Evolutionary conservation across 1,140 invertebrate species (phyloP).

Genomic region (Eumeta japonica): DNA sequence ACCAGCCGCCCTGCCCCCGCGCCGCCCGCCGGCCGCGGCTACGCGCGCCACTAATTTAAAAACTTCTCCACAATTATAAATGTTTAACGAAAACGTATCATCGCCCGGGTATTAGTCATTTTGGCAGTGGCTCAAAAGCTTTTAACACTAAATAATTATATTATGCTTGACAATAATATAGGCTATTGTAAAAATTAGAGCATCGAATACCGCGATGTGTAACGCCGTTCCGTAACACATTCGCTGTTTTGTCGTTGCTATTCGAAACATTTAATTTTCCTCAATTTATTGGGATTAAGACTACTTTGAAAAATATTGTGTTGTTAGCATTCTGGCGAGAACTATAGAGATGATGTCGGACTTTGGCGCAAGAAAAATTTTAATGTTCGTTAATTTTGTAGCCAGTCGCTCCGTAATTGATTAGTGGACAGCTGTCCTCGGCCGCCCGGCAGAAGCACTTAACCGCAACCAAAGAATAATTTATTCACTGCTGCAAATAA

Average conservation of each 20-base stretch:
- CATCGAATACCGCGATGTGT: too few species aligned
- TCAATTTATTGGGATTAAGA: conserved; percentile 49
- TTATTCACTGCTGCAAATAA: too few species aligned
- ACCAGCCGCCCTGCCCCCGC: too few species aligned
- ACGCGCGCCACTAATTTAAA: too few species aligned
- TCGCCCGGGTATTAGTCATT: conserved; percentile 48
- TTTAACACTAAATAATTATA: too few species aligned
- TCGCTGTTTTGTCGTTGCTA: conserved; percentile 26
- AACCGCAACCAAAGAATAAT: too few species aligned
- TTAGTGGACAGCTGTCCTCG: conserved; percentile 42
- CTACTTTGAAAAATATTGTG: conserved; percentile 44
- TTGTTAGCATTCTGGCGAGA: conserved; percentile 41
- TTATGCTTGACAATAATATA: too few species aligned
- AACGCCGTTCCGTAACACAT: conserved; percentile 20
- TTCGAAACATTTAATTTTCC: conserved; percentile 45
- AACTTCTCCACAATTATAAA: too few species aligned
- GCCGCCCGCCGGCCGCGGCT: too few species aligned
- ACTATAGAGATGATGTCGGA: conserved; percentile 28
- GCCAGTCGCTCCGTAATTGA: conserved; percentile 38
- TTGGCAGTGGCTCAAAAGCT: conserved; percentile 44
- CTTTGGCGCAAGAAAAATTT: conserved; percentile 42
- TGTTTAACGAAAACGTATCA: too few species aligned
- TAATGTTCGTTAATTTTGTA: conserved; percentile 43
- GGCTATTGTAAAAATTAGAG: too few species aligned
- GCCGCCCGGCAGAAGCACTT: too few species aligned